Percentiles rank a stretch among this genome's conserved stretches.
Conservation (phyloP, 2,797 vertebrate species). For the Accipiter superciliosus region DNA sequence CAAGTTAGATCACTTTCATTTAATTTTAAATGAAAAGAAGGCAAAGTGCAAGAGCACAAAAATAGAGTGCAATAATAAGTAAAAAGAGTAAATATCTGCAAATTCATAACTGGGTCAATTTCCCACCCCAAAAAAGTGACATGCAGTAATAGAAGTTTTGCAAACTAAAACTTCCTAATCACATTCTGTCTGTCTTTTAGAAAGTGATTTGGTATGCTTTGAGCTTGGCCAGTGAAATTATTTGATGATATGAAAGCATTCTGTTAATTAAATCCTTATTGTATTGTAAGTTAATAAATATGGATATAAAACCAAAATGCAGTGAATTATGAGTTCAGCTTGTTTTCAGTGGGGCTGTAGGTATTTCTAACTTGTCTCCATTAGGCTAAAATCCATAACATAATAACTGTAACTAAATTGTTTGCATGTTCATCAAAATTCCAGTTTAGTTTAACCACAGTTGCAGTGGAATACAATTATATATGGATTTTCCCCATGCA, state of each 20-base stretch:
- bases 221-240: background rate
- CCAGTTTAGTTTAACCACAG: background rate
- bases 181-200: background rate
- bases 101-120: background rate
- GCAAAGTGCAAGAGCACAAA: background rate
- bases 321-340: background rate
- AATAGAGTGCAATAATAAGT: background rate
- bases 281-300: background rate
- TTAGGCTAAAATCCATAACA: background rate
- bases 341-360: background rate
- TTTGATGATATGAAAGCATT: background rate
- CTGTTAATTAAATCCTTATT: background rate
- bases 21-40: background rate
- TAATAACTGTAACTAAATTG: background rate
- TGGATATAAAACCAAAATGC: background rate
- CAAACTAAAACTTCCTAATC: background rate
- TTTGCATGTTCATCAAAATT: background rate
- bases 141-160: background rate
- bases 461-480: background rate
- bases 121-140: background rate
- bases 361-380: background rate
- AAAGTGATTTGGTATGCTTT: background rate
- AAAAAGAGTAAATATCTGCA: background rate
- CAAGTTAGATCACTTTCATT: background rate
- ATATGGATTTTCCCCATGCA: background rate